These are phyloP conservation scores for Manis pentadactyla DNA, from an alignment of 2,797 vertebrate genomes.

Conservation along the genomic window DNA sequence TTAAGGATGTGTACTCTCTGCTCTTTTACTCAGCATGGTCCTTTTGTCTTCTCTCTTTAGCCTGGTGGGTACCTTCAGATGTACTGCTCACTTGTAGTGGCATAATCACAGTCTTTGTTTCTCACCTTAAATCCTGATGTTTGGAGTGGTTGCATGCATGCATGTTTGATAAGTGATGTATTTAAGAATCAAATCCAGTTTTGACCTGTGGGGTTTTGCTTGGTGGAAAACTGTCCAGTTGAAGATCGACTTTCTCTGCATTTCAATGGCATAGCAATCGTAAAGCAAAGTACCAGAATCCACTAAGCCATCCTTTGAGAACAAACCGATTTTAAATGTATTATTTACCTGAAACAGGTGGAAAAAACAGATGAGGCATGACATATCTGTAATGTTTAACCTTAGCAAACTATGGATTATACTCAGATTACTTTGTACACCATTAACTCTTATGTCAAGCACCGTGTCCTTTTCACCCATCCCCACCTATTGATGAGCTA, in stretches of 20 bases:
- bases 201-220: constrained; percentile 22
- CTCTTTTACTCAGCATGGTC: background rate
- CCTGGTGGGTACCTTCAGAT: background rate
- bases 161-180: background rate
- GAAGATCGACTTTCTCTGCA: constrained; percentile 19
- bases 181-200: constrained; percentile 59
- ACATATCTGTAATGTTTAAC: background rate
- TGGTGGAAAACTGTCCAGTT: constrained; percentile 9
- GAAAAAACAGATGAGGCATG: constrained; percentile 37
- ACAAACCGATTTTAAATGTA: background rate
- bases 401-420: background rate
- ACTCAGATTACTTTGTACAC: background rate
- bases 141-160: background rate
- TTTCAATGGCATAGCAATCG: background rate
- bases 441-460: background rate
- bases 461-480: background rate
- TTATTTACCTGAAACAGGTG: constrained; percentile 27
- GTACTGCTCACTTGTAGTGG: background rate
- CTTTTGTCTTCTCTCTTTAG: constrained; percentile 37
- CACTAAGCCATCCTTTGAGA: constrained; percentile 21
- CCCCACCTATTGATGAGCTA: background rate
- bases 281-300: background rate
- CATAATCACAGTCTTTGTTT: constrained; percentile 50
- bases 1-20: background rate
- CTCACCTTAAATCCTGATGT: constrained; percentile 12